phyloP scores from a whole-genome alignment of 1,140 invertebrate species.

The Megalonaias nervosa region DNA sequence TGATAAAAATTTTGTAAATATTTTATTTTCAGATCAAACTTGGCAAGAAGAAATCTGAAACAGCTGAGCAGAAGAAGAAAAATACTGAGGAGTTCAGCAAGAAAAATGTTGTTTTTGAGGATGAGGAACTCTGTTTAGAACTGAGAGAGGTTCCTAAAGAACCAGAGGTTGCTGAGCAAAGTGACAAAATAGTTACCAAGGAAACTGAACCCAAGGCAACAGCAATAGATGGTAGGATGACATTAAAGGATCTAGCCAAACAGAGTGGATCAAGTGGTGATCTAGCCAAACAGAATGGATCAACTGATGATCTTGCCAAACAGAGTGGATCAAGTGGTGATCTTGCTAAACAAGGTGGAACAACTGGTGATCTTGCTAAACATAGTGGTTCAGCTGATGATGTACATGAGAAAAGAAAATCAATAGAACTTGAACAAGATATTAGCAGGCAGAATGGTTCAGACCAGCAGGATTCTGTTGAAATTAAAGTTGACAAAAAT shows the following conservation, averaged over 20 bases:
- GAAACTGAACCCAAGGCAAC: constrained; percentile 1
- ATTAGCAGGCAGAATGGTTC: constrained; percentile 1
- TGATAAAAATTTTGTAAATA: too few species aligned
- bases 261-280: neutral
- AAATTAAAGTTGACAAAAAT: neutral
- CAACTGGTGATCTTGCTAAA: constrained; percentile 24
- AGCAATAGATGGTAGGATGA: constrained; percentile 12
- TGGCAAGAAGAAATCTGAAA: constrained; percentile 58
- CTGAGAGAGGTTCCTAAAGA: constrained; percentile 28
- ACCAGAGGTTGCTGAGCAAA: neutral
- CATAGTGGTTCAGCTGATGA: constrained; percentile 13
- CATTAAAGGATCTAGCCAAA: constrained; percentile 17
- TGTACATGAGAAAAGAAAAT: neutral
- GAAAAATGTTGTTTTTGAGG: constrained; percentile 34
- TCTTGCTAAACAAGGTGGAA: constrained; percentile 5
- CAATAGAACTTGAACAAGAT: constrained; percentile 1
- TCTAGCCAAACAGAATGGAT: constrained; percentile 14
- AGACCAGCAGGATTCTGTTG: neutral
- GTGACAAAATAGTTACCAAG: constrained; percentile 18
- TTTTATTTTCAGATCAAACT: constrained; percentile 57
- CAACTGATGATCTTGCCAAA: constrained; percentile 17
- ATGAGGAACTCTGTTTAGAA: constrained; percentile 44
- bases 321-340: constrained; percentile 27
- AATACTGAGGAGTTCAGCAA: constrained; percentile 7
- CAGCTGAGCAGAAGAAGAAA: constrained; percentile 44